Base-by-base conservation (phyloP, 2,888 invertebrate genomes). In the Orchesella flavescens region DNA sequence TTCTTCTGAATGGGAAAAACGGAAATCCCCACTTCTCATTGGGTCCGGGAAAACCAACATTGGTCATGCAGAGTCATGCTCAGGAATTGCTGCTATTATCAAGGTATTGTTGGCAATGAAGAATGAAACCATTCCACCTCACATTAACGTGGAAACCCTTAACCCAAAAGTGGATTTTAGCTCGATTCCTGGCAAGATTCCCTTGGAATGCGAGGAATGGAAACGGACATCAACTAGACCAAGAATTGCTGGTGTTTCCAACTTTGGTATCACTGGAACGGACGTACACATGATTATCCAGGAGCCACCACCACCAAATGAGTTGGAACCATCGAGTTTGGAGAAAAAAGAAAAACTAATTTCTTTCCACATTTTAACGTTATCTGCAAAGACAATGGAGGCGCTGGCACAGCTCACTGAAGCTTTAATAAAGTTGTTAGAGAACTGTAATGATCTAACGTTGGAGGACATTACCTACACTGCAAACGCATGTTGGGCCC, bases 41-140 rank as follows among this genome's bases (percentile, higher is more conserved):
- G 84, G 76, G 0, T 81, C 81, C 15, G 84, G 77, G 0, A 84
- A 84, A 53, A 84, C 84, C 7, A 84, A 81, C 49, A 77, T 84
- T 61, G 84, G 84, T 7, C 84, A 84, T 63, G 77, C 84, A 0
- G 84, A 84, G 24, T 73, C 81, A 0, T 77, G 81, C 44, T 81
- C 84, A 0, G 84, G 84, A 53, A 71, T 84, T n/a, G 81, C 84
- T 0, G 83, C 79, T 1, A 55, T 86, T 9, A 83, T 86, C 19
- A 86, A 86, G 63, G 83, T 84, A 5, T 19, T 86, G 5, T 46
- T 86, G 43, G 24, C 77, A 0, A 76, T 86, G 72, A 55, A 80
- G 21, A 15, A 84, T 44, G 63, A 84, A 17, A 23, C 34, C 0
- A 83, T 86, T 68, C 84, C 84, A 17, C 79, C 84, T 7, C 86